These are phyloP conservation scores for Platynereis dumerilii DNA, from an alignment of 2,888 invertebrate species.

Conservation along the genomic window DNA sequence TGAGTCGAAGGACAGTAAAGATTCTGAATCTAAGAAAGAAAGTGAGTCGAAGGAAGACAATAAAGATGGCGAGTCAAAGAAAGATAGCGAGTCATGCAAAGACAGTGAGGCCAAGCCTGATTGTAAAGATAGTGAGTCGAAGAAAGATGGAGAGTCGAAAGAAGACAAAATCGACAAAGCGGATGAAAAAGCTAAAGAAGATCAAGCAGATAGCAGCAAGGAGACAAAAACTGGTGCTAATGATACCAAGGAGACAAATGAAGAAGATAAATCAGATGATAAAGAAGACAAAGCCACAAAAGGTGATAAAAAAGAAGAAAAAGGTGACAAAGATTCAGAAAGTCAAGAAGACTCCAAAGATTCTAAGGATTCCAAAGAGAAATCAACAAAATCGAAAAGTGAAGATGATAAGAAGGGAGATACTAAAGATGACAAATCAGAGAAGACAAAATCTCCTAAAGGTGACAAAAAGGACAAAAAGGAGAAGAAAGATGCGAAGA, in stretches of 20 bases:
- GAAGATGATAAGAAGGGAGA: background rate
- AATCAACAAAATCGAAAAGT: background rate
- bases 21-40: background rate
- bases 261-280: background rate
- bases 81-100: background rate
- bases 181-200: background rate
- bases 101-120: background rate
- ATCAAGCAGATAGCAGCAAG: background rate
- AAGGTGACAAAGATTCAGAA: background rate
- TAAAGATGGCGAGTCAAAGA: background rate
- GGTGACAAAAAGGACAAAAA: background rate
- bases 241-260: background rate
- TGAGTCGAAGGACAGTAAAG: no score
- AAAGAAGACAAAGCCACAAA: no score
- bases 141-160: background rate
- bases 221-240: background rate
- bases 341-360: conserved; percentile 7
- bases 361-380: background rate
- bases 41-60: background rate
- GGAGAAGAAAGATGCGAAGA: background rate
- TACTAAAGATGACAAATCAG: background rate
- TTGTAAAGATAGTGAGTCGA: background rate
- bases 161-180: background rate
- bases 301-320: conserved; percentile 8
- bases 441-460: background rate